Evolutionary conservation across 2,888 invertebrate genomes (phyloP).

Genomic region (Glaucopsyche alexis): DNA sequence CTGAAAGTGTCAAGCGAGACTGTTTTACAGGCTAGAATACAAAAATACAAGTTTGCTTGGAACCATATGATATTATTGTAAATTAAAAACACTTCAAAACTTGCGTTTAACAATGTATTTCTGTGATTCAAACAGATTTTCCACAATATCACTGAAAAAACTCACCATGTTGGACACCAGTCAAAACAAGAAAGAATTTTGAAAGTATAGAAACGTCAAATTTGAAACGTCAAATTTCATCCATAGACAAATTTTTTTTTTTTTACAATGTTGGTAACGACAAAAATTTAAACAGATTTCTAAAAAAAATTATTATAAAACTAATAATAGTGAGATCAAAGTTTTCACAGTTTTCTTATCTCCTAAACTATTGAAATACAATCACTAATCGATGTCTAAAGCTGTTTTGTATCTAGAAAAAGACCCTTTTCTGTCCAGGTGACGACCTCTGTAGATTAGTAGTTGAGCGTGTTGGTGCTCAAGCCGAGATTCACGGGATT

Average conservation of each 20-base stretch:
- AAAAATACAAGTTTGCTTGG: neutral
- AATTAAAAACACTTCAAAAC: constrained; percentile 17
- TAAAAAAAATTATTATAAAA: too few species aligned
- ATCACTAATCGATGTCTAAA: too few species aligned
- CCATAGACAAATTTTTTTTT: constrained; percentile 27
- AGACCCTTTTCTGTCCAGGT: too few species aligned
- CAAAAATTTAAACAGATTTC: too few species aligned
- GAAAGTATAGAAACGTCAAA: constrained; percentile 38
- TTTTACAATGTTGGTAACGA: neutral
- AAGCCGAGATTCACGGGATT: too few species aligned
- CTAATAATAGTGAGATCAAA: too few species aligned
- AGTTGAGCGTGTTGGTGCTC: too few species aligned
- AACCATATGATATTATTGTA: neutral
- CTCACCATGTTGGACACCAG: constrained; percentile 75
- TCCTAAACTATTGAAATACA: too few species aligned
- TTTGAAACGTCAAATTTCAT: constrained; percentile 29
- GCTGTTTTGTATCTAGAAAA: too few species aligned
- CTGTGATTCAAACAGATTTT: constrained; percentile 57
- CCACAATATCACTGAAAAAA: constrained; percentile 41
- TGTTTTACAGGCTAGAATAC: neutral
- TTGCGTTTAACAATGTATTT: neutral
- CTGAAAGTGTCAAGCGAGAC: neutral
- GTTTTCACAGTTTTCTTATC: too few species aligned
- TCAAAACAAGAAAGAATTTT: constrained; percentile 61
- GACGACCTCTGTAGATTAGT: too few species aligned